phyloP scores from a whole-genome alignment of 2,113 vertebrate species.

The Heterotis niloticus region DNA sequence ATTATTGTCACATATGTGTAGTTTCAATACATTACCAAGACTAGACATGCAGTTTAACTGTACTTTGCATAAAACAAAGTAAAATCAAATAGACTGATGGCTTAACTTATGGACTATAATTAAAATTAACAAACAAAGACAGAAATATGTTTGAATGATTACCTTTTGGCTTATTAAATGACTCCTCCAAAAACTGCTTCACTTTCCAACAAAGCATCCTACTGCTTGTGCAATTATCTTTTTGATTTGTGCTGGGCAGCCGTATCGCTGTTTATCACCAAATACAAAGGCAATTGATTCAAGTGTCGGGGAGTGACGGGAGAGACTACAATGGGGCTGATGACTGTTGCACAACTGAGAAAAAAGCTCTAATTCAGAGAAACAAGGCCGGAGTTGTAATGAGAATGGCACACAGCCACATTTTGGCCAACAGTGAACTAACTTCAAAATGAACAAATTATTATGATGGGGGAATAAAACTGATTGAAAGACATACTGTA shows the following conservation, averaged over 20 bases:
- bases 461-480: background rate
- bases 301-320: background rate
- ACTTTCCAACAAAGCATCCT: background rate
- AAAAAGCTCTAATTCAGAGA: background rate
- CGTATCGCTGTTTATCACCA: background rate
- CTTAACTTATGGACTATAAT: background rate
- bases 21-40: no score
- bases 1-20: no score
- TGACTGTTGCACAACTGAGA: background rate
- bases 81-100: background rate
- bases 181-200: background rate
- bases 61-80: no score
- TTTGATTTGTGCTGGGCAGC: background rate
- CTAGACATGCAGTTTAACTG: no score
- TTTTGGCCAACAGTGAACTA: background rate
- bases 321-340: background rate
- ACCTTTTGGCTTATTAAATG: background rate
- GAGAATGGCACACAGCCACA: background rate
- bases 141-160: background rate
- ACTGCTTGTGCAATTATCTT: background rate
- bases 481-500: no score
- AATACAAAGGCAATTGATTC: slow-evolving; percentile 1
- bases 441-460: background rate
- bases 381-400: background rate
- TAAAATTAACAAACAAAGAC: background rate